phyloP scores from a whole-genome alignment of 2,797 vertebrate species.

The Myotis daubentonii region DNA sequence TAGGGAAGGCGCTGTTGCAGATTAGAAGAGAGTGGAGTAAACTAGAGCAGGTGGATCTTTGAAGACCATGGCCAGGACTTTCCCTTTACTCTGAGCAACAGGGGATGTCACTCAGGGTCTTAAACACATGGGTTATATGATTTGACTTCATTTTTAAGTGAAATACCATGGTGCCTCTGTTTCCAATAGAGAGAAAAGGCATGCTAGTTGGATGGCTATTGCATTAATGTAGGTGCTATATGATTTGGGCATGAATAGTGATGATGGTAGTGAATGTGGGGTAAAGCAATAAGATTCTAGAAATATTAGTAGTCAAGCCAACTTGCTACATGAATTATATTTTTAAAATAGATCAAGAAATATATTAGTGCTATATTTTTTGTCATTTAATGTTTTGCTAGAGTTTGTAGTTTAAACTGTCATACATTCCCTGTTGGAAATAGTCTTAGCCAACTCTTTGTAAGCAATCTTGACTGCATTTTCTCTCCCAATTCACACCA shows the following conservation, averaged over 20 bases:
- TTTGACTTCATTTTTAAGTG: not conserved
- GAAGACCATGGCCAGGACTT: not conserved
- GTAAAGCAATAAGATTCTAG: not conserved
- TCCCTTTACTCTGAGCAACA: not conserved
- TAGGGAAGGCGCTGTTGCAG: not conserved
- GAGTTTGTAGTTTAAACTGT: not conserved
- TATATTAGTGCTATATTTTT: not conserved
- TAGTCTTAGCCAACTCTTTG: not conserved
- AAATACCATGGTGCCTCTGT: not conserved
- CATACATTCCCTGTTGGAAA: not conserved
- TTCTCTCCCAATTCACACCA: not conserved
- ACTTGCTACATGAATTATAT: not conserved
- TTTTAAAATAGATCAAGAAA: not conserved
- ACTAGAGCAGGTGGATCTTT: not conserved
- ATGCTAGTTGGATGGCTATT: not conserved
- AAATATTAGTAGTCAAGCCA: not conserved
- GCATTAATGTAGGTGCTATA: not conserved
- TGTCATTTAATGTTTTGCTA: not conserved
- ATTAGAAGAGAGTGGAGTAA: not conserved
- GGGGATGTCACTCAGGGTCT: not conserved
- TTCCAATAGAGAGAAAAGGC: not conserved
- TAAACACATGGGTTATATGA: not conserved
- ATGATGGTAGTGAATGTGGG: not conserved
- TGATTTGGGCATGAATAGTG: not conserved
- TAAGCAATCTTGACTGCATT: not conserved